Base-by-base conservation (phyloP, 2,888 invertebrate genomes). In the Limnephilus marmoratus region DNA sequence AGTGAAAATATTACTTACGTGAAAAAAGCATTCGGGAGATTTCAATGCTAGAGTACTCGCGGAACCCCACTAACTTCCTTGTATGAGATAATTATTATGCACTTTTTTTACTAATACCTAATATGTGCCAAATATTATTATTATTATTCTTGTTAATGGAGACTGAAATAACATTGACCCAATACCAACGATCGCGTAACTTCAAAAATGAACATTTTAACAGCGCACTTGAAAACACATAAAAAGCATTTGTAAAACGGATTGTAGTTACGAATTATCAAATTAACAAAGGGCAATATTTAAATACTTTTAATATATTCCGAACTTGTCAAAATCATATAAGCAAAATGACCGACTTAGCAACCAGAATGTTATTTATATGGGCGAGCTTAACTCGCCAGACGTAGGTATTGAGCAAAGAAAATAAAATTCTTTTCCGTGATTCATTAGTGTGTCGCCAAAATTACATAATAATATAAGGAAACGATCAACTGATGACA, bases 391-490 rank as follows among this genome's bases (percentile, higher is more conserved):
- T 86, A 68, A 18, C 53, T 87, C 53, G 31, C 31, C 18, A 49
- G 49, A 7, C 53, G 53, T 31, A 49, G 0, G 49, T 15, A 68
- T 87, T 53, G 29, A 31, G 15, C 41, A 68, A 5, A 29, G 53
- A 87, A 53, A 87, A 49, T 49, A 49, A 45, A 68, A 31, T 2
- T 18, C 1, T 34, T 31, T 29, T 49, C 49, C 31, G 31, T 49
- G 45, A 87, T 87, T 87, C 53, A 49, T 31, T 49, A 12, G 49
- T 31, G 49, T 31, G 31, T 87, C 31, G n/a, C 18, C n/a, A 15
- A 85, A 85, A 81, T 91, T 31, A 86, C 80, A 86, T 45, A 91
- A 91, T 41, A 80, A 91, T 87, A 91, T 31, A 91, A 91, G 91
- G 91, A 91, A 91, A 91, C 86, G 68, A 81, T 31, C 29, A n/a